These are phyloP conservation scores for Asarcornis scutulata DNA, from an alignment of 2,113 vertebrate species.

Conservation along the genomic window DNA sequence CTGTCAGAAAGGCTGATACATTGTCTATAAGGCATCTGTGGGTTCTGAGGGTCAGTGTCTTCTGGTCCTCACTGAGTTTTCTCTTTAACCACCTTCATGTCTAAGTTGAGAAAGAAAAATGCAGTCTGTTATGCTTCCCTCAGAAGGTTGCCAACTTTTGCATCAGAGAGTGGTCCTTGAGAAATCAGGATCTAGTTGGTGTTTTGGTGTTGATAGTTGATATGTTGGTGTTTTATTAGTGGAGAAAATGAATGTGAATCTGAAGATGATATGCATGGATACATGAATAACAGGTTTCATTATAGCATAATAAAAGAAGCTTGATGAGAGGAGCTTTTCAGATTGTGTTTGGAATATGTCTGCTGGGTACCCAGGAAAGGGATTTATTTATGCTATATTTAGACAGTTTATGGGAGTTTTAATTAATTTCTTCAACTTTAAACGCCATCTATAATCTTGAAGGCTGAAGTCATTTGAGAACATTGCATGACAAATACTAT, in stretches of 20 bases:
- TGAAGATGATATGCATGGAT: constrained; percentile 15
- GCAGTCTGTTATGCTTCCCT: neutral
- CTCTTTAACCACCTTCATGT: neutral
- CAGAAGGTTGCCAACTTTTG: neutral
- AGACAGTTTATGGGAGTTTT: neutral
- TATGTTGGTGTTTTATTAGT: neutral
- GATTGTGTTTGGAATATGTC: neutral
- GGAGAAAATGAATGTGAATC: neutral
- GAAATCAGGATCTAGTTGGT: neutral
- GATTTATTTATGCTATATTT: neutral
- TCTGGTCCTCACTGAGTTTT: neutral
- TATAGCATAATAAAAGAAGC: neutral
- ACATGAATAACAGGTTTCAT: neutral
- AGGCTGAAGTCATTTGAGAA: neutral
- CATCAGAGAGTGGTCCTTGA: neutral
- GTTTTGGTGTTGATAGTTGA: neutral
- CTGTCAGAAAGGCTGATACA: constrained; percentile 12
- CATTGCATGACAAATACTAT: neutral
- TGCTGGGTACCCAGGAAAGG: neutral
- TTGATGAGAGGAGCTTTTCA: neutral
- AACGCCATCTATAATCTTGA: neutral
- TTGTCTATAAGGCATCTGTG: neutral
- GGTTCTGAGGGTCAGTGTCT: neutral
- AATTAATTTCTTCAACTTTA: neutral
- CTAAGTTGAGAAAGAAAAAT: neutral